Evolutionary conservation across 1,140 invertebrate species (phyloP).

Genomic region (Heterodera carotae): DNA sequence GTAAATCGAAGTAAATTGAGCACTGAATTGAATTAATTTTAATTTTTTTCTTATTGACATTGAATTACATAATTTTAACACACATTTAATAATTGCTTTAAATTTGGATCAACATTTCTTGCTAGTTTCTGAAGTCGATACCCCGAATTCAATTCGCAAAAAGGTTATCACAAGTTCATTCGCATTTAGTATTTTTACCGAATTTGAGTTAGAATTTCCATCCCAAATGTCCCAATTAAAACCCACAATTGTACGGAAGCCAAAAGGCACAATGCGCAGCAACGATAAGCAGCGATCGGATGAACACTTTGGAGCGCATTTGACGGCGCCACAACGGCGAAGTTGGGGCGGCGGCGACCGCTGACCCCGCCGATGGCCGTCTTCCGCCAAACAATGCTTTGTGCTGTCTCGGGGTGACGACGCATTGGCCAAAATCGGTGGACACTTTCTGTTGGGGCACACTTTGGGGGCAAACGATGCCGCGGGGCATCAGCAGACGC

Average conservation of each 20-base stretch:
- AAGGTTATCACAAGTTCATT: too few relatives aligned
- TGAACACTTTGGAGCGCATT: slow-evolving; percentile 57
- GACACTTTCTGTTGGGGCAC: neutral
- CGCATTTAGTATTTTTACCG: too few relatives aligned
- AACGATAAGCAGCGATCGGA: slow-evolving; percentile 54
- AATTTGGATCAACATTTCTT: too few relatives aligned
- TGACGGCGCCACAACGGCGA: slow-evolving; percentile 51
- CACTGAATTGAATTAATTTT: slow-evolving; percentile 24
- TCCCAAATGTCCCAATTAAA: too few relatives aligned
- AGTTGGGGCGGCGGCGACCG: slow-evolving; percentile 7
- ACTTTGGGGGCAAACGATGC: neutral
- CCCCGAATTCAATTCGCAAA: too few relatives aligned
- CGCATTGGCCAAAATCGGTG: neutral
- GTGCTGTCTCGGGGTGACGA: neutral
- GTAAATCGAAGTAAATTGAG: slow-evolving; percentile 53
- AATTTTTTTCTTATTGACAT: too few relatives aligned
- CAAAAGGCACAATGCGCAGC: slow-evolving; percentile 53
- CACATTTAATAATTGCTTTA: too few relatives aligned
- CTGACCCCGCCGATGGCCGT: slow-evolving; percentile 28
- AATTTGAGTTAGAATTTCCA: too few relatives aligned
- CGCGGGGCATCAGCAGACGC: neutral
- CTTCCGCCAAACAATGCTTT: slow-evolving; percentile 2
- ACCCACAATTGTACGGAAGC: slow-evolving; percentile 56
- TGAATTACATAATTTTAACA: too few relatives aligned
- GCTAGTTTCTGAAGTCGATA: too few relatives aligned